Evolutionary conservation across 2,888 invertebrate species (phyloP).

Genomic region (Enchytraeus crypticus): DNA sequence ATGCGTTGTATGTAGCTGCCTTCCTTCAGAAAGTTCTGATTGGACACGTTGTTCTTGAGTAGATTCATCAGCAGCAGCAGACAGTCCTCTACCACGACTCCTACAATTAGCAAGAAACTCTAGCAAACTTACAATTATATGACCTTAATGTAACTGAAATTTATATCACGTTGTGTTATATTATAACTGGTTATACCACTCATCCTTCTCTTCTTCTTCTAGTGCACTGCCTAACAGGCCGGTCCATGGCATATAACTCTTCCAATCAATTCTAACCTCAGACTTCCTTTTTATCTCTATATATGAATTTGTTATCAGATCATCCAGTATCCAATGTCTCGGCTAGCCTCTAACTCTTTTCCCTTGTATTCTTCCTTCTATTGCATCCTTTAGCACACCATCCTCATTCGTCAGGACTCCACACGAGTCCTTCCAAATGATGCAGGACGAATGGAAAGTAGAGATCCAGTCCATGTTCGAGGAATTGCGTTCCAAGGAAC

Average conservation of each 20-base stretch:
- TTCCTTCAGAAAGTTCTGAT: slow-evolving; percentile 97
- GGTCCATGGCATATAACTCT: too few relatives aligned
- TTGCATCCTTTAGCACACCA: too few relatives aligned
- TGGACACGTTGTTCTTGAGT: slow-evolving; percentile 86
- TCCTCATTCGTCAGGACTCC: slow-evolving; percentile 83
- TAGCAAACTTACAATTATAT: too few relatives aligned
- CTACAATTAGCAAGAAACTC: slow-evolving; percentile 36
- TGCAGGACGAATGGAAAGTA: slow-evolving; percentile 89
- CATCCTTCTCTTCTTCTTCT: not conserved
- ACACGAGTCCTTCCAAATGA: slow-evolving; percentile 82
- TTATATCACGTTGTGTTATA: too few relatives aligned
- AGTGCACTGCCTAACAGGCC: not conserved
- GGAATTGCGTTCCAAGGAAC: slow-evolving; percentile 19
- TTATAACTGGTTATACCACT: too few relatives aligned
- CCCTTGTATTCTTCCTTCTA: too few relatives aligned
- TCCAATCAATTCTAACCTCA: too few relatives aligned
- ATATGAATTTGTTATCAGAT: too few relatives aligned
- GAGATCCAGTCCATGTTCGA: slow-evolving; percentile 63
- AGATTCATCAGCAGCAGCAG: slow-evolving; percentile 83
- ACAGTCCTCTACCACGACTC: slow-evolving; percentile 95
- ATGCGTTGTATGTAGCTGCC: slow-evolving; percentile 87
- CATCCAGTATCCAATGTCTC: too few relatives aligned
- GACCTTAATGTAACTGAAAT: too few relatives aligned
- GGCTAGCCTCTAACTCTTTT: too few relatives aligned
- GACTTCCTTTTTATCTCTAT: too few relatives aligned